Evolutionary conservation across 2,113 vertebrate genomes (phyloP), one percentile per base, ranked within the genome.

Genomic region (Oncorhynchus nerka): DNA sequence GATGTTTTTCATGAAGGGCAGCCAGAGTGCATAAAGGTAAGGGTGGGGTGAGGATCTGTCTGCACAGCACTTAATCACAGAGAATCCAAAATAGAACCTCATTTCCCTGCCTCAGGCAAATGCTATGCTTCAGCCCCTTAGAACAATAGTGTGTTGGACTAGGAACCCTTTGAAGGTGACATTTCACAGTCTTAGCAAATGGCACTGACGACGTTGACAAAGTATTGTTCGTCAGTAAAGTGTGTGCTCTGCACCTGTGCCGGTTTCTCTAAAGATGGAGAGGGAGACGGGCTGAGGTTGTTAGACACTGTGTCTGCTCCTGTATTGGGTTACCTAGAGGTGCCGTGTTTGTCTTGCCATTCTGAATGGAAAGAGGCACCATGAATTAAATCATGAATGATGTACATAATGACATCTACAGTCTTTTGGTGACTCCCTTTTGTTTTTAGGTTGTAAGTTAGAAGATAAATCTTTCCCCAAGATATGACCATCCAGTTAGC

Each of bases 151-250:
- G 71, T 61, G 71, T 12, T 28, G 30, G 82, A 81, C 80, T 81
- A 75, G 83, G 73, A 85, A 81, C 70, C 68, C 74, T 88, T 90
- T 90, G 86, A 92, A 92, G 87, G 90, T 91, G 86, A 90, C 85
- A 88, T 86, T 91, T 86, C 68, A 55, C 88, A 87, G 85, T 89
- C 84, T 83, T 78, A 3, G 80, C 87, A 89, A 89, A 83, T 88
- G 84, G 82, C 86, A 84, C 80, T 69, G 2, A 71, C 65, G 86
- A 87, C 89, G 86, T 89, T 92, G 89, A 91, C 87, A 68, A 91
- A 93, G 91, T 85, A 88, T 89, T 90, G 89, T 89, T 82, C 89
- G 90, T 91, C 89, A 88, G 79, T 68, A n/a, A 75, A 5, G 74
- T 71, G 78, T 64, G 24, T 39, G 70, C 81, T 84, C 80, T 80